A percentile compares a stretch with the other conserved stretches of the same genome.
Conservation (phyloP, 2,797 vertebrate genomes). For the Acipenser oxyrinchus region DNA sequence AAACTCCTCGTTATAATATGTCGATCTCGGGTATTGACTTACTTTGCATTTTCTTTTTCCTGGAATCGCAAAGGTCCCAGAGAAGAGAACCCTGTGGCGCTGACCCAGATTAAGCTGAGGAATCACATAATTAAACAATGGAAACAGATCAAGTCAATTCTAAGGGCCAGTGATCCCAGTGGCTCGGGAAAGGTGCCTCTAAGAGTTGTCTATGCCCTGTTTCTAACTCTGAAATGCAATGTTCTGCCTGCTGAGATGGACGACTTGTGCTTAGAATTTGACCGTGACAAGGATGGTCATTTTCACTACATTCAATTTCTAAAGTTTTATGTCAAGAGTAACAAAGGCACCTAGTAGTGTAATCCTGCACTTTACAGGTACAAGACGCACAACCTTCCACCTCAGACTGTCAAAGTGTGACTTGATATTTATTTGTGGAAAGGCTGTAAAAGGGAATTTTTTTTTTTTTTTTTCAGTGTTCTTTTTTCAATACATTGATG, state of each 20-base stretch:
- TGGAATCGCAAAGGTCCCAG: not conserved
- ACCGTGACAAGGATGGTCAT: slow-evolving; percentile 20
- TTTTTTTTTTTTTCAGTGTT: no score
- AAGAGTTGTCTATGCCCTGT: slow-evolving; percentile 22
- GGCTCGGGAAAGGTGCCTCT: slow-evolving; percentile 24
- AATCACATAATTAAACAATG: slow-evolving; percentile 23
- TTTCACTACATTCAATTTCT: slow-evolving; percentile 29
- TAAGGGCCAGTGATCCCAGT: slow-evolving; percentile 21
- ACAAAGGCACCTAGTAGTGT: not conserved
- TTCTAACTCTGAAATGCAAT: slow-evolving; percentile 15
- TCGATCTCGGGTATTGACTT: not conserved
- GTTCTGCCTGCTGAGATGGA: slow-evolving; percentile 22
- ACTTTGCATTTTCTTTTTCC: not conserved
- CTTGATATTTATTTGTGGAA: no score
- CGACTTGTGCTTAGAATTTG: slow-evolving; percentile 24
- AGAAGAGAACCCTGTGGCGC: slow-evolving; percentile 14
- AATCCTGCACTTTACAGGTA: no score
- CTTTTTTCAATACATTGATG: no score
- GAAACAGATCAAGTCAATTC: slow-evolving; percentile 22
- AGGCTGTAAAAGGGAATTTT: no score
- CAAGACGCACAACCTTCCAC: no score
- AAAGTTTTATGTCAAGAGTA: slow-evolving; percentile 20
- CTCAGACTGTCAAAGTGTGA: no score
- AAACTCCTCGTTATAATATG: no score
- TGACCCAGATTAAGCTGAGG: slow-evolving; percentile 13